phyloP scores from a whole-genome alignment of 2,888 invertebrate species.

The Crossocerus cetratus region DNA sequence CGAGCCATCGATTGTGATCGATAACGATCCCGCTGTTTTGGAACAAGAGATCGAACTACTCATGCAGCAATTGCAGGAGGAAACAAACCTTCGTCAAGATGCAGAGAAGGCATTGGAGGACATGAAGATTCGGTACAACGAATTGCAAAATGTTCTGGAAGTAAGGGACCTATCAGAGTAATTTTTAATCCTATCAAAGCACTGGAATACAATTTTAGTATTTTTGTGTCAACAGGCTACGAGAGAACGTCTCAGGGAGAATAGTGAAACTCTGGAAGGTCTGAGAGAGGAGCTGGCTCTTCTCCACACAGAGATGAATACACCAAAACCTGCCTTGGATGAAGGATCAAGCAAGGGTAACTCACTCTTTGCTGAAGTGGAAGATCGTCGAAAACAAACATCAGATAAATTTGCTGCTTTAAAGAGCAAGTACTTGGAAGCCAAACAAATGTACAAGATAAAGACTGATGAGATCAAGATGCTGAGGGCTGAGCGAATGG shows the following conservation, averaged over 20 bases:
- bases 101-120: conserved; percentile 38
- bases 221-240: conserved; percentile 28
- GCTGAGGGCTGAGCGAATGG: conserved; percentile 57
- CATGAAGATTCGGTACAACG: conserved; percentile 36
- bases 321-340: conserved; percentile 51
- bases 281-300: conserved; percentile 57
- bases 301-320: conserved; percentile 57
- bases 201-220: neutral
- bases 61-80: conserved; percentile 31
- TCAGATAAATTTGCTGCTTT: conserved; percentile 60
- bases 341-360: conserved; percentile 65
- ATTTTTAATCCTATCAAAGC: too few species aligned
- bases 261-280: conserved; percentile 55
- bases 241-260: conserved; percentile 46
- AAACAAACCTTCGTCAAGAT: conserved; percentile 23
- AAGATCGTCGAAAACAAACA: conserved; percentile 64
- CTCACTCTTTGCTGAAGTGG: conserved; percentile 72
- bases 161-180: conserved; percentile 31
- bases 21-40: conserved; percentile 31
- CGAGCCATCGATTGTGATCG: neutral
- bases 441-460: conserved; percentile 54
- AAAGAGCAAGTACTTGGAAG: conserved; percentile 55
- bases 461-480: conserved; percentile 61
- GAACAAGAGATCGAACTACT: conserved; percentile 43
- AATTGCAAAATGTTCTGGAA: conserved; percentile 42